Evolutionary conservation across 2,113 vertebrate species (phyloP).

Genomic region (Esox niger): DNA sequence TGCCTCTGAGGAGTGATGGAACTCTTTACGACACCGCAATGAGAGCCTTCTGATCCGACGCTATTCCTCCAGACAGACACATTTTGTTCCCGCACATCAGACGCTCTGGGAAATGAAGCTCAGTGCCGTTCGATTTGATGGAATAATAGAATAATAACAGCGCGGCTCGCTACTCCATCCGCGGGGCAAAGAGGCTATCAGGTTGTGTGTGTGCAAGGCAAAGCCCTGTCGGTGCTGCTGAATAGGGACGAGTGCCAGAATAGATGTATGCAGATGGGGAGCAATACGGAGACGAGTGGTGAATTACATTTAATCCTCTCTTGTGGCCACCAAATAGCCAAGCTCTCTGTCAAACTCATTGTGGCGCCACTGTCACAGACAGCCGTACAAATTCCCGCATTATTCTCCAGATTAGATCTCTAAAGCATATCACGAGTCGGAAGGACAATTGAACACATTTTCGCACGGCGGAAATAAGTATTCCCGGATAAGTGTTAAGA

Average conservation of each 20-base stretch:
- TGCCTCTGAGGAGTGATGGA: not conserved
- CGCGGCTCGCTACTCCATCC: slow-evolving; percentile 25
- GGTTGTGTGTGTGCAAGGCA: slow-evolving; percentile 17
- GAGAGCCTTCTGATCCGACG: not conserved
- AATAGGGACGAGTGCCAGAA: slow-evolving; percentile 1
- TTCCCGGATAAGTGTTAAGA: not conserved
- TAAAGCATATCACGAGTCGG: slow-evolving; percentile 15
- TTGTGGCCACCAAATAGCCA: not conserved
- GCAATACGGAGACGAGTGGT: not conserved
- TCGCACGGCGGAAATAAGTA: not conserved
- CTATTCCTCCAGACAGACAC: not conserved
- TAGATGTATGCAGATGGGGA: slow-evolving; percentile 9
- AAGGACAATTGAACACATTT: slow-evolving; percentile 17
- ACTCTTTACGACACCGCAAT: not conserved
- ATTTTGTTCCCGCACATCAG: not conserved
- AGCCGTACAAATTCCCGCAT: slow-evolving; percentile 1
- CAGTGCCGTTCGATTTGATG: not conserved
- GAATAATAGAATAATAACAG: slow-evolving; percentile 21
- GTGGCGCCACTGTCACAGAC: not conserved
- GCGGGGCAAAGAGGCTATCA: slow-evolving; percentile 17
- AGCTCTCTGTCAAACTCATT: slow-evolving; percentile 3
- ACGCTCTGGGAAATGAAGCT: slow-evolving; percentile 1
- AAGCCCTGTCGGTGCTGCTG: not conserved
- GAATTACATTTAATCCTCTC: slow-evolving; percentile 16
- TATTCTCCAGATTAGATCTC: slow-evolving; percentile 17